Conservation (phyloP, 53 echinoderm and acorn worm genomes). For the Crossaster papposus region DNA sequence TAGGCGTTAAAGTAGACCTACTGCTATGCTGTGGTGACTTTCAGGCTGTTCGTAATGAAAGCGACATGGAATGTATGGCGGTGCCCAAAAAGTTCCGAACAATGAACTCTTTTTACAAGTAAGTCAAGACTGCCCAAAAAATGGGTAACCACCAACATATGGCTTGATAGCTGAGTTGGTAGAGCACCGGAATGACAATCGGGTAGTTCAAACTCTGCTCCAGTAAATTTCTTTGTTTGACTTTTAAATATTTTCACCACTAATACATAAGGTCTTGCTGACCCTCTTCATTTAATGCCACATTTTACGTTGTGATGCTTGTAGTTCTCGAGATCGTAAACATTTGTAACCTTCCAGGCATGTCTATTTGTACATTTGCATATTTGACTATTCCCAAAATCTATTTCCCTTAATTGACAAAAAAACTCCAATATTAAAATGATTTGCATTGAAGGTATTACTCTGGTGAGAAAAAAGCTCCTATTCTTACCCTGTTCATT, state of each 20-base stretch:
- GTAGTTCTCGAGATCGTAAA: too few species aligned
- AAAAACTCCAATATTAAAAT: neutral
- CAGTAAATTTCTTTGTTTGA: neutral
- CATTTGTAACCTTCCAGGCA: too few species aligned
- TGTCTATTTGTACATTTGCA: too few species aligned
- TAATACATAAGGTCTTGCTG: too few species aligned
- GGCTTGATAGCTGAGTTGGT: neutral
- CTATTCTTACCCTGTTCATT: conserved; percentile 85
- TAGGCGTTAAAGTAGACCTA: conserved; percentile 87
- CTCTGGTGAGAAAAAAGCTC: conserved; percentile 90
- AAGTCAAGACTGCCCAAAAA: conserved; percentile 4
- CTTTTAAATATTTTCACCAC: too few species aligned
- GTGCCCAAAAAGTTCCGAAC: conserved; percentile 91
- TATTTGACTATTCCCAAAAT: neutral
- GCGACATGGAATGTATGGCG: conserved; percentile 93
- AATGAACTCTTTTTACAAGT: conserved; percentile 97
- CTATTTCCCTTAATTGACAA: neutral
- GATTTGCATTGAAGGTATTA: conserved; percentile 70
- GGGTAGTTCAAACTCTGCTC: neutral
- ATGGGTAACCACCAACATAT: too few species aligned
- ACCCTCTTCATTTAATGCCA: too few species aligned
- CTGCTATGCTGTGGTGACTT: conserved; percentile 96
- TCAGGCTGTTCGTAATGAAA: conserved; percentile 93
- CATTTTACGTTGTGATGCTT: too few species aligned
- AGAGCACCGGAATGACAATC: neutral